phyloP scores from a whole-genome alignment of 2,888 invertebrate species.

The Sinohyriopsis cumingii region DNA sequence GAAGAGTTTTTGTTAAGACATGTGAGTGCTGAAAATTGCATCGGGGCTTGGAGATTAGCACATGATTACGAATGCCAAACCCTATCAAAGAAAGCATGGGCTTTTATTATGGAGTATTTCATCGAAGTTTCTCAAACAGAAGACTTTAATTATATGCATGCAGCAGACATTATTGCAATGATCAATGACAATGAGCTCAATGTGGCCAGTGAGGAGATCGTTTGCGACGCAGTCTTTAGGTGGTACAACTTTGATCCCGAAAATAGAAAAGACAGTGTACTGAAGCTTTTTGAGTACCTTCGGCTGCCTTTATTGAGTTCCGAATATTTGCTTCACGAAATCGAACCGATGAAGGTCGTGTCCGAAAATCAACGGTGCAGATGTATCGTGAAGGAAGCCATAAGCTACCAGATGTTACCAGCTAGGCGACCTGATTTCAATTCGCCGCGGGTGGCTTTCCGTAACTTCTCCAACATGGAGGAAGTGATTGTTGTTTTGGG shows the following conservation, averaged over 20 bases:
- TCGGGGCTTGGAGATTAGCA: constrained; percentile 89
- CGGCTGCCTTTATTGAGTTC: constrained; percentile 54
- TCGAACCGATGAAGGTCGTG: constrained; percentile 48
- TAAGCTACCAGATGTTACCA: constrained; percentile 54
- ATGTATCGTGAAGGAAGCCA: constrained; percentile 52
- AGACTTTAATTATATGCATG: constrained; percentile 75
- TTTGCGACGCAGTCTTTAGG: constrained; percentile 82
- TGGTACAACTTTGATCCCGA: constrained; percentile 80
- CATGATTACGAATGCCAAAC: constrained; percentile 81
- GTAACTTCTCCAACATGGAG: constrained; percentile 46
- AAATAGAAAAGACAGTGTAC: constrained; percentile 73
- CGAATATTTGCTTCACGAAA: constrained; percentile 51
- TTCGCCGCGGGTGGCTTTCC: constrained; percentile 43
- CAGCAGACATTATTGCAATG: constrained; percentile 84
- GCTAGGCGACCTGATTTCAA: constrained; percentile 49
- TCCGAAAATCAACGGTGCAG: constrained; percentile 43
- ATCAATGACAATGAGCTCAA: constrained; percentile 88
- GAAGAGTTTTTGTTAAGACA: constrained; percentile 82
- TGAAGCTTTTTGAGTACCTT: constrained; percentile 50
- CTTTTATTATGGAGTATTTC: constrained; percentile 77
- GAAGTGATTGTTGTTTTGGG: constrained; percentile 52
- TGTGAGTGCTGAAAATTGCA: constrained; percentile 85
- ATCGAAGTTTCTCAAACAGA: constrained; percentile 48
- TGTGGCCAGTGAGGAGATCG: constrained; percentile 87
- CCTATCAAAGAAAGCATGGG: constrained; percentile 80